Base-by-base conservation (phyloP, 1,140 invertebrate species). In the Hypsibius dujardini region DNA sequence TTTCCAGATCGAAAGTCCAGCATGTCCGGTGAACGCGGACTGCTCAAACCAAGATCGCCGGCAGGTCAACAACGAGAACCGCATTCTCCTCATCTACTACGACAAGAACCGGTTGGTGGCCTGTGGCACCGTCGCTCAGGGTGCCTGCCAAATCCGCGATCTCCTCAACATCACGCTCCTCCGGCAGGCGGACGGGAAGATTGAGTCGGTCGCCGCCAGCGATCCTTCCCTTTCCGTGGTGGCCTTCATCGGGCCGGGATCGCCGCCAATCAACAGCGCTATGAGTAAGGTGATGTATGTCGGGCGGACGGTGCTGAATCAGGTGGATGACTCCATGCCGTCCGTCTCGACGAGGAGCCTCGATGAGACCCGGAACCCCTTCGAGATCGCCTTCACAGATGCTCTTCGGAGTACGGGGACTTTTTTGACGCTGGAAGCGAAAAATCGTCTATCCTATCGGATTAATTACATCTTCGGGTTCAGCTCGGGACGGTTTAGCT, bases 381-480 rank as follows among this genome's bases (percentile, higher is more conserved):
- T 97, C 78, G 85, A 88, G 76, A 90, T 96, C 75, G 89, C 91
- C 40, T 86, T 90, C 75, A 87, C 87, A 1, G 91, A 90, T 1
- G 90, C 67, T 42, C 67, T 76, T 1, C 73, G 76, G 40, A 79
- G 78, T 15, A 74, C 73, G 1, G 74, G 74, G 45, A 74, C 74
- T 70, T 73, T 74, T 14, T 69, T 59, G 45, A 71, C 76, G 46
- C 46, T 73, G 15, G 69, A 76, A 47, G 72, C 76, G 2, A 75
- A 75, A 70, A 75, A 71, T 69, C 72, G 76, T 7, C 50, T 12
- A 56, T n/a, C 7, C 7, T 56, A 74, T 45, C 71, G 60, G n/a
- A 92, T 98, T 74, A 89, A 88, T 74, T 98, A 98, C 81, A 86
- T 98, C 2, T 93, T 94, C 80, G 94, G 94, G 3, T 98, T 98